Base-by-base conservation (phyloP, 2,888 invertebrate genomes). In the Carterocephalus palaemon region DNA sequence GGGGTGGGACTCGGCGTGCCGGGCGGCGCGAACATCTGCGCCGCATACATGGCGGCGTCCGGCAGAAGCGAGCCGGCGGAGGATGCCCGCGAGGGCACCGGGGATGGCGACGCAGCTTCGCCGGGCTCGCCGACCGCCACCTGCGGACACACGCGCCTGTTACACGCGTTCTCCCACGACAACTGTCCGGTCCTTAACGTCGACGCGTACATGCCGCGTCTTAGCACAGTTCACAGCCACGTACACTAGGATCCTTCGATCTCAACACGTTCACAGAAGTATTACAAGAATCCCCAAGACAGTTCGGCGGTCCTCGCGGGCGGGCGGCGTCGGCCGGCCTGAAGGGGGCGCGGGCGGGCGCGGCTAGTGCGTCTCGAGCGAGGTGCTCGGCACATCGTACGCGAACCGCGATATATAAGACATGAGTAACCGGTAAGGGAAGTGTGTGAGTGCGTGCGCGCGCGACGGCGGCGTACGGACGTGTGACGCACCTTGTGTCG, bases 1-100 rank as follows among this genome's bases (percentile, higher is more conserved):
- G 91, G 90, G 54, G 89, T 90, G 28, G 91, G 91, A 56, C 91
- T 91, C 49, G 91, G 91, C 40, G 91, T 90, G 63, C 91, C 91
- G 52, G 90, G 90, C 58, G 90, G 88, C 74, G 90, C 89, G 75
- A 91, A 92, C 84, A 92, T 91, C 78, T 91, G 91, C 61, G 90
- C 89, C 54, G 90, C 89, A 74, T 91, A 91, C 90, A 90, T 90
- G 53, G 90, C 88, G 54, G 90, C 84, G 82, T 90, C 90, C 59
- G 90, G 89, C 69, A 91, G 82, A 62, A 91, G 87, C 55, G 86
- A 86, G 66, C 85, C 85, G 46, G 84, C 83, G 17, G 85, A 85
- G 39, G 86, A 85, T 73, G 91, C 90, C 54, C 89, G 86, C 61
- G 90, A 90, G 42, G 91, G 91, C 62, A 88, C 90, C 66, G 91